Percentiles rank a stretch among this genome's conserved stretches.
These are phyloP conservation scores for Drosophila neonasuta DNA, from an alignment of 2,888 invertebrate genomes.

Conservation along the genomic window DNA sequence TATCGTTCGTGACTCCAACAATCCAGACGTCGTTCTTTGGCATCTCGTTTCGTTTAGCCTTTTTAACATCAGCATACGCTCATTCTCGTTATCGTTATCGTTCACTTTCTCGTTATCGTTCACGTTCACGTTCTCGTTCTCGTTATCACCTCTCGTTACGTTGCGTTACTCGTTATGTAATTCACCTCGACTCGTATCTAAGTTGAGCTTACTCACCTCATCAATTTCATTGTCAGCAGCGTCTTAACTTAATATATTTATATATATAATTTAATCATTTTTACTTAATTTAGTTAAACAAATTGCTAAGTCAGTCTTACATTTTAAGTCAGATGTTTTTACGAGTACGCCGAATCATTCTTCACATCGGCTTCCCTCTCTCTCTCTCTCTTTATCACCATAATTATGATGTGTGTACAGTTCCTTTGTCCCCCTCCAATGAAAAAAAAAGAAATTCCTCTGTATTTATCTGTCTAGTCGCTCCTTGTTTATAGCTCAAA, in stretches of 20 bases:
- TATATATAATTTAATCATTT: conserved; percentile 13
- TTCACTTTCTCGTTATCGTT: conserved; percentile 52
- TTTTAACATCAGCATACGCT: conserved; percentile 55
- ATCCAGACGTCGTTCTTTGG: conserved; percentile 33
- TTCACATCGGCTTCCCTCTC: conserved; percentile 42
- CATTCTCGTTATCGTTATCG: conserved; percentile 47
- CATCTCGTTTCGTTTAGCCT: conserved; percentile 29
- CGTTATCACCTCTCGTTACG: conserved; percentile 55
- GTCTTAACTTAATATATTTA: conserved; percentile 21
- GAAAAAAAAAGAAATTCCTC: conserved; percentile 8
- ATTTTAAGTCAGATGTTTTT: conserved; percentile 41
- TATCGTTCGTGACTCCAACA: conserved; percentile 43
- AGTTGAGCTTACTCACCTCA: conserved; percentile 36
- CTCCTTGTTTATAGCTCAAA: conserved; percentile 31
- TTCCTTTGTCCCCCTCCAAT: conserved; percentile 13
- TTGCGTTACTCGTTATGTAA: conserved; percentile 45
- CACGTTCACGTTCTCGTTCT: conserved; percentile 47
- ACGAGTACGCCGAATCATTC: conserved; percentile 53
- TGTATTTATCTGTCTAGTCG: conserved; percentile 40
- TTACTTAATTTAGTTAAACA: conserved; percentile 28
- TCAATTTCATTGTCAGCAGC: conserved; percentile 14
- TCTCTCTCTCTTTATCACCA: conserved; percentile 35
- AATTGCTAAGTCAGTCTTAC: conserved; percentile 48
- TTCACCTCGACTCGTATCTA: conserved; percentile 12
- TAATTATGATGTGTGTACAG: conserved; percentile 26